These are phyloP conservation scores for Echinops telfairi DNA, from an alignment of 2,113 vertebrate genomes.

Conservation along the genomic window DNA sequence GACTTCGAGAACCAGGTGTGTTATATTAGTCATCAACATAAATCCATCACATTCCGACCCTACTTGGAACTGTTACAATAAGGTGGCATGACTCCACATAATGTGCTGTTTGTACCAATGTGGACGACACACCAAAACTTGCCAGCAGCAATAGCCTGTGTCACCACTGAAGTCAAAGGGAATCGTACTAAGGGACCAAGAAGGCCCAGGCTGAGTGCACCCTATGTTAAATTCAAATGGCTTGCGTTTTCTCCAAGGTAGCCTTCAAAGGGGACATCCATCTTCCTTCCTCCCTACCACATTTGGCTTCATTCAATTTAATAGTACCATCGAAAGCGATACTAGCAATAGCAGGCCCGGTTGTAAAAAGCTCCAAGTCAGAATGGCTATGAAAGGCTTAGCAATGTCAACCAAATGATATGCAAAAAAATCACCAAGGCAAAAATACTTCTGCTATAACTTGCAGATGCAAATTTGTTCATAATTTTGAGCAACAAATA, in stretches of 20 bases:
- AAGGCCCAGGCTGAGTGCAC: too few species aligned
- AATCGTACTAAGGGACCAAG: background rate
- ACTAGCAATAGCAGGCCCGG: background rate
- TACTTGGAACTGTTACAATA: background rate
- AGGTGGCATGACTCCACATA: background rate
- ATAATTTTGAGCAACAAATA: slow-evolving; percentile 20
- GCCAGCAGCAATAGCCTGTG: background rate
- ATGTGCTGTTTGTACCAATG: background rate
- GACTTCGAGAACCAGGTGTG: background rate
- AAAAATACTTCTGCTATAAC: slow-evolving; percentile 16
- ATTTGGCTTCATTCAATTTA: background rate
- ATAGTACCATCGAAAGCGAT: background rate
- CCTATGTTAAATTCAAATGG: background rate
- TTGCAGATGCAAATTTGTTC: background rate
- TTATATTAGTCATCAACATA: background rate
- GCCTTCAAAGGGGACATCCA: background rate
- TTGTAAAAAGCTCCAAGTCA: slow-evolving; percentile 34
- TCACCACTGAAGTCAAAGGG: background rate
- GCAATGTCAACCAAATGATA: background rate
- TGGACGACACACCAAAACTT: background rate
- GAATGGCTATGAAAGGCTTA: slow-evolving; percentile 16
- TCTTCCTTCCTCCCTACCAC: background rate
- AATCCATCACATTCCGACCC: background rate
- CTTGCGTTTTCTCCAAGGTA: background rate
- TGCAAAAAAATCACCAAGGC: slow-evolving; percentile 7